These are phyloP conservation scores for Sipha maydis DNA, from an alignment of 2,888 invertebrate genomes.

Conservation along the genomic window DNA sequence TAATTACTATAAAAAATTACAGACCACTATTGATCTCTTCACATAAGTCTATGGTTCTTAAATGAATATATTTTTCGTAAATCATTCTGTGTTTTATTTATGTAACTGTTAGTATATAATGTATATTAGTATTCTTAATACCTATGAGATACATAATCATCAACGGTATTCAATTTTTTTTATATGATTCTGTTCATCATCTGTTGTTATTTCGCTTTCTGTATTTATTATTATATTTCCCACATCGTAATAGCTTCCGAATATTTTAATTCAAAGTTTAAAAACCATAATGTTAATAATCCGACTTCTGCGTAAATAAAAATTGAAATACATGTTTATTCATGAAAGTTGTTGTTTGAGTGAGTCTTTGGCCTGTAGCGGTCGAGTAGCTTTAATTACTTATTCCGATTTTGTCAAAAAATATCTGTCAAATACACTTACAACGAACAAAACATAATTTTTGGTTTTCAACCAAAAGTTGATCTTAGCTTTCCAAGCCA, in stretches of 20 bases:
- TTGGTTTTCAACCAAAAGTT: conserved; percentile 25
- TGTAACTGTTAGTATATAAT: too few relatives aligned
- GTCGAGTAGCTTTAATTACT: conserved; percentile 22
- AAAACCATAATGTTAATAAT: not conserved
- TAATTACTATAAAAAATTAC: too few relatives aligned
- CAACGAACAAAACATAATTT: conserved; percentile 39
- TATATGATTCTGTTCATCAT: not conserved
- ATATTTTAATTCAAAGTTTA: not conserved
- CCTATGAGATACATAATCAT: too few relatives aligned
- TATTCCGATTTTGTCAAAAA: conserved; percentile 27
- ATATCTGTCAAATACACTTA: conserved; percentile 54
- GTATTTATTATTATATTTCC: not conserved
- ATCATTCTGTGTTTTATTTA: too few relatives aligned
- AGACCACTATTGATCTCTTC: too few relatives aligned
- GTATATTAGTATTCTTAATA: too few relatives aligned
- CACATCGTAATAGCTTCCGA: not conserved
- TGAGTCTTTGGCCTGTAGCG: not conserved
- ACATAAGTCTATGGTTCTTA: too few relatives aligned
- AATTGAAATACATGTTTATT: conserved; percentile 8
- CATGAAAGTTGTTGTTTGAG: not conserved
- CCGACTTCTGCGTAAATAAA: not conserved
- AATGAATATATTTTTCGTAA: too few relatives aligned
- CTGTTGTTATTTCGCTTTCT: not conserved
- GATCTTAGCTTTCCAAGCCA: conserved; percentile 29
- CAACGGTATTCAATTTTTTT: not conserved